phyloP scores from a whole-genome alignment of 2,888 invertebrate genomes.

The Agrilus biguttatus region DNA sequence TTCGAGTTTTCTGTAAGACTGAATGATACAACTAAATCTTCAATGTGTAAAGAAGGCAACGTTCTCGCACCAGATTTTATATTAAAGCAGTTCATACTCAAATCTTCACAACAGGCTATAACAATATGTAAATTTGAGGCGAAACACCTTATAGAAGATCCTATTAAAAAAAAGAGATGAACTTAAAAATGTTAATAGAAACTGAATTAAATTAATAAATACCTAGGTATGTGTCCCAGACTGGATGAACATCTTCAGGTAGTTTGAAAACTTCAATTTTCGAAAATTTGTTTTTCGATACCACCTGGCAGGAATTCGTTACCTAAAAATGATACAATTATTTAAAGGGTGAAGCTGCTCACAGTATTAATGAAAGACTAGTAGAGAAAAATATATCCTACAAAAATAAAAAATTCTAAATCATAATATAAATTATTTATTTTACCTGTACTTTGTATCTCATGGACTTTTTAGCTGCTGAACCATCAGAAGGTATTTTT shows the following conservation, averaged over 20 bases:
- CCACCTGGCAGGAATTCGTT: constrained; percentile 30
- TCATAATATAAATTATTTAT: too few species aligned
- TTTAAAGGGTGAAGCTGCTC: constrained; percentile 6
- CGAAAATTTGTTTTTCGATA: constrained; percentile 44
- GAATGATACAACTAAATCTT: constrained; percentile 44
- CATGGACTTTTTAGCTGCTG: constrained; percentile 23
- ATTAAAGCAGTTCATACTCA: constrained; percentile 47
- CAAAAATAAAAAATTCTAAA: not conserved
- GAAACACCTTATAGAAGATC: constrained; percentile 44
- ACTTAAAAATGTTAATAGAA: not conserved
- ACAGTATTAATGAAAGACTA: too few species aligned
- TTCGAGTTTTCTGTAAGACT: constrained; percentile 32
- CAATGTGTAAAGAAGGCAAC: constrained; percentile 40
- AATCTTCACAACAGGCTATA: constrained; percentile 53
- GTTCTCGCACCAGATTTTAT: constrained; percentile 34
- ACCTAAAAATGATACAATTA: constrained; percentile 22
- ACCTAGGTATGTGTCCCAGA: constrained; percentile 60
- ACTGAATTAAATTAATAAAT: constrained; percentile 16
- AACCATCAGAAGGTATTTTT: constrained; percentile 23
- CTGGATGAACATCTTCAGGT: constrained; percentile 41
- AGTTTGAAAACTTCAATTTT: constrained; percentile 42
- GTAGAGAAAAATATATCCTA: too few species aligned
- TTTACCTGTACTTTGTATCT: constrained; percentile 25
- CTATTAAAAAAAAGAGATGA: constrained; percentile 19
- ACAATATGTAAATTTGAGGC: constrained; percentile 44